Base-by-base conservation (phyloP, 2,113 vertebrate species). In the Siniperca chuatsi region DNA sequence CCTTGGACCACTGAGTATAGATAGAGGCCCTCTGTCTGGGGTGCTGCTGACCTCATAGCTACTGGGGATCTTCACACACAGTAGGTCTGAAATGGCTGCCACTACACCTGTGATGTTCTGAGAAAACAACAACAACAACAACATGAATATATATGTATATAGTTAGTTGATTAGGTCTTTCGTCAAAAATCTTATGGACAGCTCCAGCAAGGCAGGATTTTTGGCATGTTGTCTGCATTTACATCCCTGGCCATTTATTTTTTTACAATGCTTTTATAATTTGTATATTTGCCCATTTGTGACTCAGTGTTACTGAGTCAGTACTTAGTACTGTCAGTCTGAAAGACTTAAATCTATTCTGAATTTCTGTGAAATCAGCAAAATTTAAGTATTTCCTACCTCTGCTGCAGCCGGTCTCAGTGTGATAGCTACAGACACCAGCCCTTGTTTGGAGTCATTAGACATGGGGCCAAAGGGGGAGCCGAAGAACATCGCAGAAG, bases 391-490 rank as follows among this genome's bases (percentile, higher is more conserved):
- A 72, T 46, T 37, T 83, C 90, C 95, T 95, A 99, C 98, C 97
- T 99, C 97, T 78, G 98, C 97, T 87, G 97, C 98, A 66, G 96
- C 95, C 80, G 97, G 97, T 90, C 98, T 97, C 92, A 99, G 94
- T 37, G 97, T 99, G 93, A 99, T 98, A 29, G 98, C 97, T 83
- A 99, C 97, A 92, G 98, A 99, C 85, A 99, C 98, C 82, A 99
- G 95, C 44, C 97, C 97, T 69, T 97, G 96, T 94, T 97, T 97
- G 83, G 97, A 97, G 81, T 97, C 97, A 48, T 97, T 97, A 35
- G 90, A 83, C 78, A 96, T 91, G 37, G 96, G 92, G 52, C 95
- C 96, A 83, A 98, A 97, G 60, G 97, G 96, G 37, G 97, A 86
- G 62, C 92, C 87, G 35, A 94, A 94, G 77, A 94, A 93, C 88